Evolutionary conservation across 2,113 vertebrate species (phyloP).

Genomic region (Brachyhypopomus occidentalis): DNA sequence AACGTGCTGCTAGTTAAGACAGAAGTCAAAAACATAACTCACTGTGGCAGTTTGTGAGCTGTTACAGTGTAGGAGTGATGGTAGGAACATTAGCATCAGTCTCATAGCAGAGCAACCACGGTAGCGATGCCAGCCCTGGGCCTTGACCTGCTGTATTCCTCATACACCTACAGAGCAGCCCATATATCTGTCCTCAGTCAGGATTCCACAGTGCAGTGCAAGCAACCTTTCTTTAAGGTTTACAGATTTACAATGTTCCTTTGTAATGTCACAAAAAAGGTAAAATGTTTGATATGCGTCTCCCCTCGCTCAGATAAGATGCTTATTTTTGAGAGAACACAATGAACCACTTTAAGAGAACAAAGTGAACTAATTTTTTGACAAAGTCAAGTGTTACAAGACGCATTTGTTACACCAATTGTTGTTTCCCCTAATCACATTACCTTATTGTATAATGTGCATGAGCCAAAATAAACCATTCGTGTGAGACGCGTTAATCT

Average conservation of each 20-base stretch:
- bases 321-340: too few species aligned
- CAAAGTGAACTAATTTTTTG: neutral
- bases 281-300: too few species aligned
- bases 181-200: neutral
- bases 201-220: neutral
- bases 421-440: neutral
- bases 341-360: neutral
- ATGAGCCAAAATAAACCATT: slow-evolving; percentile 16
- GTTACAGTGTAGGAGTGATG: neutral
- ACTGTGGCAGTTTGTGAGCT: neutral
- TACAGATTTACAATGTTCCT: too few species aligned
- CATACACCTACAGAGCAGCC: slow-evolving; percentile 23
- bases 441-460: neutral
- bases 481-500: slow-evolving; percentile 25
- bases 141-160: slow-evolving; percentile 35
- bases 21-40: neutral
- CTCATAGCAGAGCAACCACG: neutral
- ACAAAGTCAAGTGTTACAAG: neutral
- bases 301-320: too few species aligned
- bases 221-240: too few species aligned
- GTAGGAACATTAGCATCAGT: neutral
- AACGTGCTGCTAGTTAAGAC: neutral
- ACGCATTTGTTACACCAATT: neutral
- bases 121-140: neutral
- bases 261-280: too few species aligned